Evolutionary conservation across 2,888 invertebrate species (phyloP), one percentile per base, ranked within the genome.

Genomic region (Maniola hyperantus): DNA sequence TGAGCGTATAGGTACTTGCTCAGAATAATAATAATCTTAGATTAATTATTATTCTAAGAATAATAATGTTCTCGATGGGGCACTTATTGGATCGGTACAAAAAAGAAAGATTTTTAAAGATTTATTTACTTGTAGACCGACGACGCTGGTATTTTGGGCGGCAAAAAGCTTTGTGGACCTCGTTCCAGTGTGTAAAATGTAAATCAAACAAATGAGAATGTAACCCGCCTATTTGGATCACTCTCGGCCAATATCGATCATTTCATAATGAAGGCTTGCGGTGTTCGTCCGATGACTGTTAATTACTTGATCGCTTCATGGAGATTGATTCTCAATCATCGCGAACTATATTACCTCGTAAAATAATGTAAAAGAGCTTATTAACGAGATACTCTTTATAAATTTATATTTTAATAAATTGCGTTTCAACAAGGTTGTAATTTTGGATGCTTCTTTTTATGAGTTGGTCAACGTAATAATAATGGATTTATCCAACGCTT

Each of bases 161-260:
- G 26, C 26, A 26, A 26, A 1, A 26, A 26, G 26, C 26, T 26
- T 26, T 26, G 4, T 26, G 6, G 6, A 42, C 42, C 13, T n/a
- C 5, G 5, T 39, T 10, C 10, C 8, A 39, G 4, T 11, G 11
- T 5, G 5, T n/a, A n/a, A n/a, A n/a, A 13, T 42, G 13, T 46
- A 59, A 15, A n/a, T 46, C 26, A 48, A 7, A 34, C 34, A n/a
- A 48, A 34, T 26, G 84, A 87, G 89, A 89, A 77, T 87, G 88
- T 87, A 88, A 88, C 83, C 85, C 79, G 81, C 81, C 83, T 83
- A 87, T 88, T 89, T 84, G 86, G 86, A 90, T 89, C 85, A 87
- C 87, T 84, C 85, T 83, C 84, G 77, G 77, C 78, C 77, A 79
- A 80, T 81, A 84, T 83, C 87, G 84, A 88, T 89, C 84, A 88